Evolutionary conservation across 2,113 vertebrate genomes (phyloP).

Genomic region (Bubo blakistoni): DNA sequence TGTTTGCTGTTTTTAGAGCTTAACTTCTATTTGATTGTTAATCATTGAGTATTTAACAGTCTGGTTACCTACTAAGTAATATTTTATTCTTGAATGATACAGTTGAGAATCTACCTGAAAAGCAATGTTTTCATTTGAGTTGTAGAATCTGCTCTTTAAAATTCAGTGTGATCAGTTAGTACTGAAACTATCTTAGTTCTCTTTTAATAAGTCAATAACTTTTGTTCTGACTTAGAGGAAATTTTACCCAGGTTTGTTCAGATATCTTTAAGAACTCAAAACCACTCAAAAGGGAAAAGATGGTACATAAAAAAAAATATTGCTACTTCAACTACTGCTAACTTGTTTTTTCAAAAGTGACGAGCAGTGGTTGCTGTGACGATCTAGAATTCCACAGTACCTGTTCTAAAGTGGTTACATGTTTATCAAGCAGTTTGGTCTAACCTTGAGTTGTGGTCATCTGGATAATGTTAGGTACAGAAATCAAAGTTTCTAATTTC

Average conservation of each 20-base stretch:
- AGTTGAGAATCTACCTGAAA: not conserved
- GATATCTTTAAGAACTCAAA: not conserved
- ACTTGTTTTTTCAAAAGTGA: not conserved
- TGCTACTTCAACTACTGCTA: not conserved
- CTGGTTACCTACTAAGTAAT: not conserved
- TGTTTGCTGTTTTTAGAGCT: not conserved
- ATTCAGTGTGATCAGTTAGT: not conserved
- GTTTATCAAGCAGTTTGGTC: not conserved
- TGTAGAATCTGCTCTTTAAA: not conserved
- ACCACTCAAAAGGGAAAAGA: not conserved
- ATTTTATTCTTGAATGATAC: not conserved
- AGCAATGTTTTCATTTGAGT: not conserved
- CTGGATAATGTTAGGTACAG: not conserved
- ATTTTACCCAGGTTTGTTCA: not conserved
- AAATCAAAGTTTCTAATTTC: not conserved
- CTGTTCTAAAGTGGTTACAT: not conserved
- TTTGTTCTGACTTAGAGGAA: not conserved
- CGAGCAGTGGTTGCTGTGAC: not conserved
- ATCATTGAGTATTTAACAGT: not conserved
- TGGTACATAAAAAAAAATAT: not conserved
- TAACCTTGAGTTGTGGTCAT: not conserved
- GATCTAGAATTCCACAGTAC: not conserved
- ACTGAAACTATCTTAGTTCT: not conserved
- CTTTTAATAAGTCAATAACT: not conserved
- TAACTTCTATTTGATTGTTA: not conserved